Percentiles rank a stretch among this genome's conserved stretches.
Evolutionary conservation across 2,797 vertebrate species (phyloP).

Genomic region (Simalia tracyae): DNA sequence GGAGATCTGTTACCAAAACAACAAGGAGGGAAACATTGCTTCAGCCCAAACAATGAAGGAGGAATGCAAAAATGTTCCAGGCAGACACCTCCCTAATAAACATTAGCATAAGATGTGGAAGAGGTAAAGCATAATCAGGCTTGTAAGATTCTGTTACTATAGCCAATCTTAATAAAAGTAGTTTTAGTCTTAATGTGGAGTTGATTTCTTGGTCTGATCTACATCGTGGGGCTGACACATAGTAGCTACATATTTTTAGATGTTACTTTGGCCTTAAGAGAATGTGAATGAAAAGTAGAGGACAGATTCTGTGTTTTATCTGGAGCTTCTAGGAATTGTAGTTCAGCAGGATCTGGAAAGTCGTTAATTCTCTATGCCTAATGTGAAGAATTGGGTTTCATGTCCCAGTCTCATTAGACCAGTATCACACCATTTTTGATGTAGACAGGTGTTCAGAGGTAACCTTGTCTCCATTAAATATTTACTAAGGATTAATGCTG

Average conservation of each 20-base stretch:
- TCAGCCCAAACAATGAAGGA: background rate
- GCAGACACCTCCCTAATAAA: background rate
- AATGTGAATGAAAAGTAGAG: background rate
- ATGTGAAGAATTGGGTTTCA: background rate
- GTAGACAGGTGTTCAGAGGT: background rate
- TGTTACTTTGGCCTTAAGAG: background rate
- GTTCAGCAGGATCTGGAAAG: background rate
- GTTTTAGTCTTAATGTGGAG: background rate
- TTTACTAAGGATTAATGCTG: background rate
- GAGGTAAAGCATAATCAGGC: background rate
- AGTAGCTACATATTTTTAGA: background rate
- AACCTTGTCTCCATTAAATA: slow-evolving; percentile 19
- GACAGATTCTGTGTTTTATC: background rate
- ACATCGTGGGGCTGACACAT: background rate
- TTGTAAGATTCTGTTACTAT: background rate
- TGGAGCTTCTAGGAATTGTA: background rate
- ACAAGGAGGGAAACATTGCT: background rate
- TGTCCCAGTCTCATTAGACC: background rate
- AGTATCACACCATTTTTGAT: background rate
- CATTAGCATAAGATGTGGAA: background rate
- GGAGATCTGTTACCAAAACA: background rate
- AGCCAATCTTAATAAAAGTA: no score
- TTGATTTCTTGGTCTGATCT: background rate
- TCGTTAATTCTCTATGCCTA: background rate
- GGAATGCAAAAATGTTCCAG: background rate